Conservation (phyloP, 2,797 vertebrate species). For the Hypotaenidia okinawae region DNA sequence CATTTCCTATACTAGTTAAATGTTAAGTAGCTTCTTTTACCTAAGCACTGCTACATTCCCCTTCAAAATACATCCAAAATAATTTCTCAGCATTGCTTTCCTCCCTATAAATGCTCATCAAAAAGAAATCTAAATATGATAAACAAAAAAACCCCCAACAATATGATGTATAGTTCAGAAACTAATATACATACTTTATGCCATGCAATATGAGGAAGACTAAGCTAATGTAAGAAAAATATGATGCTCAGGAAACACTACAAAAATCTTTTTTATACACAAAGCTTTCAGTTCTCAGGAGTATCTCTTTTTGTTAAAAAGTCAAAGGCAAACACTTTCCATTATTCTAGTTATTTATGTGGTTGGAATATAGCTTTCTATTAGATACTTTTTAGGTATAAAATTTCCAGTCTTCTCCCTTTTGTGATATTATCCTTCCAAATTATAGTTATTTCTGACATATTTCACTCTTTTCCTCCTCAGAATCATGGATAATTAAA, state of each 20-base stretch:
- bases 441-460: not conserved
- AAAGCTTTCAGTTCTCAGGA: not conserved
- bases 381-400: not conserved
- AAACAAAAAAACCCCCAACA: not conserved
- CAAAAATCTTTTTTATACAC: not conserved
- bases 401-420: not conserved
- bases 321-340: fast-evolving
- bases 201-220: not conserved
- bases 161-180: not conserved
- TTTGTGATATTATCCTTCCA: not conserved
- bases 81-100: not conserved
- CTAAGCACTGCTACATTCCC: not conserved
- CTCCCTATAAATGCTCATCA: not conserved
- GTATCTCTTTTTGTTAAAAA: not conserved
- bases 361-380: not conserved
- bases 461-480: not conserved
- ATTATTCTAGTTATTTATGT: not conserved
- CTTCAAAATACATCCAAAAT: not conserved
- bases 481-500: not conserved
- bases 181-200: not conserved
- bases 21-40: not conserved
- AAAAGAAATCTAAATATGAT: not conserved
- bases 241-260: not conserved
- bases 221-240: not conserved
- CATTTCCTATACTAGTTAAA: not conserved